Evolutionary conservation across 2,113 vertebrate species (phyloP).

Genomic region (Syrmaticus mikado): DNA sequence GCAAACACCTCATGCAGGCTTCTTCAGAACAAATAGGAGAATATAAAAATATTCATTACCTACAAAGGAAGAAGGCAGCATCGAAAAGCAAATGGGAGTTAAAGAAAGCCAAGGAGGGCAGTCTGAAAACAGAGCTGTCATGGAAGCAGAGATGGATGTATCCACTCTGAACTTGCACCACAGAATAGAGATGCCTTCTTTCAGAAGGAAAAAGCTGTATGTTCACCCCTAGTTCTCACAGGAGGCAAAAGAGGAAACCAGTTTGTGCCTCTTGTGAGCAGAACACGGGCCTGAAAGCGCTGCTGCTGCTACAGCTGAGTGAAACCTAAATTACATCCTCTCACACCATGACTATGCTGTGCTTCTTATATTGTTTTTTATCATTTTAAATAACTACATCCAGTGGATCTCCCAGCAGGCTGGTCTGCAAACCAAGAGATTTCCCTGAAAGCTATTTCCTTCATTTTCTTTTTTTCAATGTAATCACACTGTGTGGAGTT

Average conservation of each 20-base stretch:
- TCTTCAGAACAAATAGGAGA: conserved; percentile 24
- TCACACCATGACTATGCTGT: background rate
- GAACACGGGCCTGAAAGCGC: background rate
- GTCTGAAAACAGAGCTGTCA: background rate
- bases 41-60: conserved; percentile 17
- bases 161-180: background rate
- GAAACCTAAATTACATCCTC: background rate
- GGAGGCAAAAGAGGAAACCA: background rate
- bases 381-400: background rate
- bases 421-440: background rate
- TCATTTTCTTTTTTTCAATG: background rate
- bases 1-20: conserved; percentile 3
- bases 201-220: background rate
- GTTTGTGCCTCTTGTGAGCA: background rate
- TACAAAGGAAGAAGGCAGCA: background rate
- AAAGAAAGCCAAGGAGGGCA: background rate
- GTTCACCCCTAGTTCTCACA: background rate
- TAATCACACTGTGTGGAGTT: background rate
- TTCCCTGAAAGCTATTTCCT: background rate
- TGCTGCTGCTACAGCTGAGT: background rate
- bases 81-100: background rate
- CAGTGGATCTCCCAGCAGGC: background rate
- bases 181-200: background rate
- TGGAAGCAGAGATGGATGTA: background rate
- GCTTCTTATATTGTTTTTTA: background rate